Evolutionary conservation across 2,888 invertebrate genomes (phyloP).

Genomic region (Lordiphosa andalusiaca): DNA sequence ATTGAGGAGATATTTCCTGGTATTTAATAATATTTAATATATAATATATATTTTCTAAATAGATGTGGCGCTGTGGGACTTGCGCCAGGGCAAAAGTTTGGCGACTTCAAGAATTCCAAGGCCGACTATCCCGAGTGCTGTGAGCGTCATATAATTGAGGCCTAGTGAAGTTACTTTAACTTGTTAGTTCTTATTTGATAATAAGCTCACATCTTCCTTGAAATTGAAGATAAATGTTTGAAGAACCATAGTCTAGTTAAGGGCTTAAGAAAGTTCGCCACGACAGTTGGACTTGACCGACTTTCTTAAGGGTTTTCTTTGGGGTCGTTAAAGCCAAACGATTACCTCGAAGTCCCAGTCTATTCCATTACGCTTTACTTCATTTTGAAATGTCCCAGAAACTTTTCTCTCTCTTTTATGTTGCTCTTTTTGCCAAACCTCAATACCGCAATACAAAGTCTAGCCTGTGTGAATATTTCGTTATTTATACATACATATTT

Average conservation of each 20-base stretch:
- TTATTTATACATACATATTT: constrained; percentile 29
- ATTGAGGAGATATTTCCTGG: neutral
- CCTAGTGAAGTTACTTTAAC: constrained; percentile 1
- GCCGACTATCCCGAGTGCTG: constrained; percentile 55
- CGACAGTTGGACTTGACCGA: too few relatives aligned
- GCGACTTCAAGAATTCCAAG: constrained; percentile 29
- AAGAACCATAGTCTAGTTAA: too few relatives aligned
- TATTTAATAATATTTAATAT: neutral
- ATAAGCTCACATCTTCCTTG: too few relatives aligned
- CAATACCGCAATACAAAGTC: constrained; percentile 4
- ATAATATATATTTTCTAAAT: neutral
- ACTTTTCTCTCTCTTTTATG: neutral
- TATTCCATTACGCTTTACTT: neutral
- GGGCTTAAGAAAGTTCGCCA: too few relatives aligned
- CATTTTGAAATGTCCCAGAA: neutral
- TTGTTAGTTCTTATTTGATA: too few relatives aligned
- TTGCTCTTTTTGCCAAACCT: neutral
- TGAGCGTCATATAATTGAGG: constrained; percentile 18
- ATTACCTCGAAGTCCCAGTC: too few relatives aligned
- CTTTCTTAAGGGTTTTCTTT: too few relatives aligned
- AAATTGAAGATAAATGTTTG: too few relatives aligned
- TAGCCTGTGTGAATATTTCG: too few relatives aligned
- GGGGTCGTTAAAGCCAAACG: too few relatives aligned
- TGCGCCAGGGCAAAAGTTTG: constrained; percentile 31
- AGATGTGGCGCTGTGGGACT: constrained; percentile 44